Percentiles rank a stretch among this genome's conserved stretches.
Evolutionary conservation across 1,140 invertebrate species (phyloP).

Genomic region (Pseudomyrmex flavicornis): DNA sequence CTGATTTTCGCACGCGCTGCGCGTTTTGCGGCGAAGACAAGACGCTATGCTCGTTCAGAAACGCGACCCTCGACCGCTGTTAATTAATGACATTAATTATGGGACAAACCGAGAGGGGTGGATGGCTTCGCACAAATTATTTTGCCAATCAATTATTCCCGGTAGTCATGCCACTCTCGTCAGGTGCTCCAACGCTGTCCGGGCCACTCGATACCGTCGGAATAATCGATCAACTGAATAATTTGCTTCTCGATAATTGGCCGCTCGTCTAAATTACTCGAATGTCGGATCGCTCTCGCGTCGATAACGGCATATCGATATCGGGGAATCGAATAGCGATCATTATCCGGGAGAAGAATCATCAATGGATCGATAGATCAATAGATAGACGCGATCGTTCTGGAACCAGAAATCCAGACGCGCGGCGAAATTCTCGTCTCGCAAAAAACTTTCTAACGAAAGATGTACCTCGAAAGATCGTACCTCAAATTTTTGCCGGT

Average conservation of each 20-base stretch:
- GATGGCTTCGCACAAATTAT: slow-evolving; percentile 45
- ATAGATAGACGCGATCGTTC: not conserved
- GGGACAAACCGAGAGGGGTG: slow-evolving; percentile 28
- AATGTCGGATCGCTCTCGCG: slow-evolving; percentile 62
- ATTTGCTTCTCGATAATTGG: slow-evolving; percentile 51
- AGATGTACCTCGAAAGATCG: no score
- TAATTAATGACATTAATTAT: slow-evolving; percentile 49
- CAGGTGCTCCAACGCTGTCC: slow-evolving; percentile 48
- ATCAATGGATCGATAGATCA: not conserved
- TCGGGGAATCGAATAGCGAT: slow-evolving; percentile 6
- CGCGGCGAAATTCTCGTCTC: no score
- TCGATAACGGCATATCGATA: slow-evolving; percentile 32
- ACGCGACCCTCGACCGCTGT: slow-evolving; percentile 12
- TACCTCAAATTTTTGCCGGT: no score
- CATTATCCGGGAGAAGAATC: slow-evolving; percentile 7
- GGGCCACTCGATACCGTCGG: slow-evolving; percentile 54
- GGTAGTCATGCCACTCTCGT: slow-evolving; percentile 44
- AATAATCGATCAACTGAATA: slow-evolving; percentile 58
- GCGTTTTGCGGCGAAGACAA: slow-evolving; percentile 37
- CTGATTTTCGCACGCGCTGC: not conserved
- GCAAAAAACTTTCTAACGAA: no score
- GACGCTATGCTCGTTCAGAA: not conserved
- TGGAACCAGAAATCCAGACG: not conserved
- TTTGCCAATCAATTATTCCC: slow-evolving; percentile 59
- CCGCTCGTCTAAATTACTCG: slow-evolving; percentile 53